phyloP scores from a whole-genome alignment of 2,113 vertebrate species.

The Electrona antarctica region DNA sequence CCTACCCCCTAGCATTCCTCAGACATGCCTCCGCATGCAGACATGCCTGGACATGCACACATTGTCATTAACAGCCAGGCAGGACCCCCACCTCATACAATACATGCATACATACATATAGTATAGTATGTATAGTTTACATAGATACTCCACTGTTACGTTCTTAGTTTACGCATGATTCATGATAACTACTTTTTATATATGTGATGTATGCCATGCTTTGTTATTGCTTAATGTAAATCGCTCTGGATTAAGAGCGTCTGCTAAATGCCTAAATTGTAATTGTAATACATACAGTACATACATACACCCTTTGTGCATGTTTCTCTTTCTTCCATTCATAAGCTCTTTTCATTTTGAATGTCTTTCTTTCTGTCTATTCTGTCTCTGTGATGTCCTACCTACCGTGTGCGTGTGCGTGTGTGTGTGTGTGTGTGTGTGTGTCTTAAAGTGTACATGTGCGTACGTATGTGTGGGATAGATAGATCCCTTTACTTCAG shows the following conservation, averaged over 20 bases:
- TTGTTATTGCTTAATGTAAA: too few relatives aligned
- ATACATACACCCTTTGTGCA: not conserved
- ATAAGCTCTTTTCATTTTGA: not conserved
- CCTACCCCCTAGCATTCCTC: constrained; percentile 58
- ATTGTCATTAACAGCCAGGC: constrained; percentile 22
- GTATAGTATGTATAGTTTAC: too few relatives aligned
- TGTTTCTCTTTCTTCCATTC: constrained; percentile 1
- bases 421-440: constrained; percentile 3
- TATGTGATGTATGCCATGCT: too few relatives aligned
- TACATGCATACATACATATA: not conserved
- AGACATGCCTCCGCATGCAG: constrained; percentile 57
- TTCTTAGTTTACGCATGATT: too few relatives aligned
- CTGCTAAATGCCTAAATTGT: too few relatives aligned
- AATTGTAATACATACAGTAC: not conserved
- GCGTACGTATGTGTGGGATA: not conserved
- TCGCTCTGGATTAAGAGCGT: too few relatives aligned
- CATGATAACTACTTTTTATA: too few relatives aligned
- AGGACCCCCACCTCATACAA: not conserved
- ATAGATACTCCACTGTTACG: too few relatives aligned
- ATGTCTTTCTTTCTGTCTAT: not conserved
- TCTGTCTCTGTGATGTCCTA: constrained; percentile 11
- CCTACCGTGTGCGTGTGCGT: constrained; percentile 28
- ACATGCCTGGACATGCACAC: constrained; percentile 32
- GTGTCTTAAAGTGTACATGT: not conserved
- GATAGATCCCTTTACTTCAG: too few relatives aligned